A percentile compares a stretch with the other conserved stretches of the same genome.
Evolutionary conservation across 2,888 invertebrate species (phyloP).

Genomic region (Cinara cedri): DNA sequence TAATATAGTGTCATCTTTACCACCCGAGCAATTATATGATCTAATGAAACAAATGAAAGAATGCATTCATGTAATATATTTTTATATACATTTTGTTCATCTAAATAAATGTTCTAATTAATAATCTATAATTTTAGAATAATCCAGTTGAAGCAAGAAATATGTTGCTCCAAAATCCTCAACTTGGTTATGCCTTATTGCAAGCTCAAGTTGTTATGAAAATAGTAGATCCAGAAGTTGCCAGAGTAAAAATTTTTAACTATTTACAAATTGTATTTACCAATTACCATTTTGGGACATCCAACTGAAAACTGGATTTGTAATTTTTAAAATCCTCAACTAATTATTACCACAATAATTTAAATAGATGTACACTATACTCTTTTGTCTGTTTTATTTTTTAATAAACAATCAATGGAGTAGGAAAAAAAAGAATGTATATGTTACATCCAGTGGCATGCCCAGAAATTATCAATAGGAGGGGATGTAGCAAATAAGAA

Average conservation of each 20-base stretch:
- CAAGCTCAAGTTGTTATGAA: conserved; percentile 99
- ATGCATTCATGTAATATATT: conserved; percentile 73
- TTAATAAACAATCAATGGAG: no score
- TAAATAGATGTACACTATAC: no score
- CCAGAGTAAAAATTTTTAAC: conserved; percentile 72
- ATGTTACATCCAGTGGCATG: no score
- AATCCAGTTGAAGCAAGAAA: conserved; percentile 96
- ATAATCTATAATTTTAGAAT: conserved; percentile 67
- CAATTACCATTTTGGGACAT: no score
- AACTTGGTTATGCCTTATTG: conserved; percentile 92
- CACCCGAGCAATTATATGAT: conserved; percentile 99
- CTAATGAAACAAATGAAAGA: conserved; percentile 99
- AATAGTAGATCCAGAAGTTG: conserved; percentile 94
- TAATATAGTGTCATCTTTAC: conserved; percentile 95
- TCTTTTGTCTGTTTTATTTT: no score
- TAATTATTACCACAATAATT: no score
- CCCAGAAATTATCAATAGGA: no score
- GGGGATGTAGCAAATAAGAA: no score
- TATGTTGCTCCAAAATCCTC: conserved; percentile 97
- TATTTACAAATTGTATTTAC: not conserved
- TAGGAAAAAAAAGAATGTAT: no score
- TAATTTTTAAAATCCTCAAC: no score
- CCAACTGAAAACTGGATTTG: no score
- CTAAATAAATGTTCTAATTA: conserved; percentile 6
- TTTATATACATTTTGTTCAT: not conserved